Conservation (phyloP, 2,888 invertebrate genomes). For the Lamellibrachia columna region DNA sequence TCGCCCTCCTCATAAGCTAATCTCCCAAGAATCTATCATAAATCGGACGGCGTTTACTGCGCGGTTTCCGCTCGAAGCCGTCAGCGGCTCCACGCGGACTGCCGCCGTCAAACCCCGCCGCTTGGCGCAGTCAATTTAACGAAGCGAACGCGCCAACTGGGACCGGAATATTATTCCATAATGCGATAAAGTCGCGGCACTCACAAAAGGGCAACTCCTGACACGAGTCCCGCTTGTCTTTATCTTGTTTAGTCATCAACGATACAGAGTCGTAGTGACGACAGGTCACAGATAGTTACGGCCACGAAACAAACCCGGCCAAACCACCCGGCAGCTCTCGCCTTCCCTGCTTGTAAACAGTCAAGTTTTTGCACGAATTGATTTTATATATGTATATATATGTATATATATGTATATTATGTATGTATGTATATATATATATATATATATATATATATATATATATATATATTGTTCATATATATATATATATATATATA, state of each 20-base stretch:
- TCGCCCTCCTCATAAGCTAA: not conserved
- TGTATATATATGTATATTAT: no score
- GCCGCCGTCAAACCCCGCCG: not conserved
- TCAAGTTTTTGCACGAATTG: not conserved
- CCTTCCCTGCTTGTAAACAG: not conserved
- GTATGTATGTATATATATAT: no score
- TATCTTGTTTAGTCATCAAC: constrained; percentile 16
- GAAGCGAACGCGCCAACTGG: constrained; percentile 6
- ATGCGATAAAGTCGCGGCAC: constrained; percentile 4
- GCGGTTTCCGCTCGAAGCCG: not conserved
- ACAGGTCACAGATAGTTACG: not conserved
- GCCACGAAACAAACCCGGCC: not conserved
- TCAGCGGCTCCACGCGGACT: not conserved
- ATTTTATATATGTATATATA: no score
- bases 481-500: no score
- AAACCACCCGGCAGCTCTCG: not conserved
- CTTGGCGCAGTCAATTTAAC: not conserved
- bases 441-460: no score
- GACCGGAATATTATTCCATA: not conserved
- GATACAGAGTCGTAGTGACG: not conserved
- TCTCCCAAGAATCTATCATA: not conserved
- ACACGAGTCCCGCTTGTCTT: not conserved
- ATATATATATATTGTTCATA: no score
- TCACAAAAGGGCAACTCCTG: constrained; percentile 5
- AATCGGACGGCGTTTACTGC: constrained; percentile 10